Base-by-base conservation (phyloP, 2,113 vertebrate genomes). In the Nycticryphes semicollaris region DNA sequence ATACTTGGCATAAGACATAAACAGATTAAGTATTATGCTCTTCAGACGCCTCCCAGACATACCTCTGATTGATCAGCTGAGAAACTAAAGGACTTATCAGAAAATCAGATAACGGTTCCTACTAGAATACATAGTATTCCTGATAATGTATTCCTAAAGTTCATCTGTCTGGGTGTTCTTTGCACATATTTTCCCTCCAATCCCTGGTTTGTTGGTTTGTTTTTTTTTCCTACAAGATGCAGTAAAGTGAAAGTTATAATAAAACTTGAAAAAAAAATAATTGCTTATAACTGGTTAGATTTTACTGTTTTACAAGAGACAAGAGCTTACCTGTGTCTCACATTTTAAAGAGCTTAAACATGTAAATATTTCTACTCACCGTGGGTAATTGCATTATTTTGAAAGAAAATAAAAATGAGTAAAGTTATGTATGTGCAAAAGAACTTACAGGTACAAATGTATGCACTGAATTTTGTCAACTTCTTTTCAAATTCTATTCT, bases 151-250 rank as follows among this genome's bases (percentile, higher is more conserved):
- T 68, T 91, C 22, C 45, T 85, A 80, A 76, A 80, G 4, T 7
- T 69, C 24, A 21, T 69, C 18, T 63, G 6, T 43, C 51, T 76
- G 64, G 2, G 3, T 47, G 33, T 56, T 43, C 19, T 82, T 76
- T 25, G 67, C 22, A 28, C 8, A 68, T 0, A 1, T 59, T 68
- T 86, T 37, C 20, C 16, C 12, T 41, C 6, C 5, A 14, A 20
- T 8, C 3, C 15, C 1, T 47, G 7, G 47, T 0, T 2, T 12
- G 28, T 69, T 30, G 48, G 30, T 57, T 10, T 10, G 28, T 70
- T 30, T 54, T 27, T 53, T 10, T 1, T 7, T 39, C 0, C 24
- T 33, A 9, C 31, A 24, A 39, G 15, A 41, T 64, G 4, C 0
- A 62, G 12, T 24, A 45, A 63, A 50, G 62, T 45, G 15, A 72